Base-by-base conservation (phyloP, 2,113 vertebrate genomes). In the Neopipo cinnamomea region DNA sequence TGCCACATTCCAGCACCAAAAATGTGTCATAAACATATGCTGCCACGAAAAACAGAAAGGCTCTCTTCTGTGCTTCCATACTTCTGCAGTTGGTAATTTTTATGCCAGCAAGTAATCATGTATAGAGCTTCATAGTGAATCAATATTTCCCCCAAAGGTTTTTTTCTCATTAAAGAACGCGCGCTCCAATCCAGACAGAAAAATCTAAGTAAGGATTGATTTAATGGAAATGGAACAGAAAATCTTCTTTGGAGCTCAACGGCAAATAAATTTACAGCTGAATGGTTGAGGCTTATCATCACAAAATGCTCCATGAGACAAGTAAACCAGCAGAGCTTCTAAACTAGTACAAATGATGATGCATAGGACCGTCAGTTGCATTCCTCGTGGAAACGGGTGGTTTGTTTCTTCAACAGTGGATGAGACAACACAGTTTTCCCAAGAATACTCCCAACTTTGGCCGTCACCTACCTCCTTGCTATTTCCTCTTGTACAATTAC, bases 11-110 rank as follows among this genome's bases (percentile, higher is more conserved):
- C 83, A 3, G 83, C 66, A 91, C 46, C 68, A 94, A 93, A 95
- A 95, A 83, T 68, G 41, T 95, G 78, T 91, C 89, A 94, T 70
- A 93, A 95, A 82, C 78, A 88, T 79, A 95, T 91, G 55, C 39
- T 85, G 30, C 50, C 6, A 5, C 39, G 42, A 89, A 74, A 95
- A 89, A 52, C n/a, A 93, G 77, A 88, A 66, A 94, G 65, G 42
- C n/a, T 31, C 20, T 91, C 35, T 83, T 96, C 66, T 5, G 5
- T 63, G 83, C 80, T 77, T 81, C 79, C 68, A 35, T 91, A 63
- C 24, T 92, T 74, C 5, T 61, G 76, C 86, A 86, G 80, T 23
- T 61, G 70, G 47, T 81, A 79, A 85, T 87, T 93, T 92, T 93
- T 85, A 84, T n/a, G 86, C 17, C 24, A 44, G 22, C 61, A 92